A percentile compares a stretch with the other conserved stretches of the same genome.
These are phyloP conservation scores for Harlomillsia oculata DNA, from an alignment of 1,140 invertebrate species.

Conservation along the genomic window DNA sequence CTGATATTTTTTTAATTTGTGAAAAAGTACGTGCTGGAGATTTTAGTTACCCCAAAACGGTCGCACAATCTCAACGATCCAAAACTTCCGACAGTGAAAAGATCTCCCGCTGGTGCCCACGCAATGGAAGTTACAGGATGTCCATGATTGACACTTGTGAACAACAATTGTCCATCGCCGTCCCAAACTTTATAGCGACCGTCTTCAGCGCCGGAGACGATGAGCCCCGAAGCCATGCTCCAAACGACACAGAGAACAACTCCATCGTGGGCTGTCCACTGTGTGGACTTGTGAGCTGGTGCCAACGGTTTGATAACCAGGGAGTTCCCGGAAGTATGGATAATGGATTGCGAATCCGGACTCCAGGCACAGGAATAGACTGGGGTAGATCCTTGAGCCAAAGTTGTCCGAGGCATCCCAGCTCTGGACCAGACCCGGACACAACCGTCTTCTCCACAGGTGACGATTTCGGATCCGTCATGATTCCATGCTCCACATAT, in stretches of 20 bases:
- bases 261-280: conserved; percentile 96
- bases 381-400: conserved; percentile 66
- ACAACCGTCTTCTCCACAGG: conserved; percentile 89
- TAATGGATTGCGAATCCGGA: conserved; percentile 68
- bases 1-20: neutral
- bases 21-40: neutral
- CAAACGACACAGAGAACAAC: conserved; percentile 78
- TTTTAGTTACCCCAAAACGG: conserved; percentile 74
- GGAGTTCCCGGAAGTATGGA: conserved; percentile 72
- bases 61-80: conserved; percentile 88
- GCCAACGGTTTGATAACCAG: conserved; percentile 70
- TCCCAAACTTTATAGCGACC: conserved; percentile 95
- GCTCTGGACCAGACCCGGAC: conserved; percentile 94
- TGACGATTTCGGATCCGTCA: conserved; percentile 77
- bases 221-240: conserved; percentile 75
- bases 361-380: conserved; percentile 81
- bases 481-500: conserved; percentile 77
- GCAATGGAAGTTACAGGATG: conserved; percentile 82
- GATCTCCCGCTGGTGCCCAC: conserved; percentile 82
- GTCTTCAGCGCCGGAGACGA: conserved; percentile 91
- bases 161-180: conserved; percentile 73
- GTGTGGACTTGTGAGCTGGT: conserved; percentile 61
- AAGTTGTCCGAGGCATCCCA: conserved; percentile 84
- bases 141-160: conserved; percentile 67
- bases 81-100: conserved; percentile 86